phyloP scores from a whole-genome alignment of 1,140 invertebrate genomes.

The Drosophila melanica region DNA sequence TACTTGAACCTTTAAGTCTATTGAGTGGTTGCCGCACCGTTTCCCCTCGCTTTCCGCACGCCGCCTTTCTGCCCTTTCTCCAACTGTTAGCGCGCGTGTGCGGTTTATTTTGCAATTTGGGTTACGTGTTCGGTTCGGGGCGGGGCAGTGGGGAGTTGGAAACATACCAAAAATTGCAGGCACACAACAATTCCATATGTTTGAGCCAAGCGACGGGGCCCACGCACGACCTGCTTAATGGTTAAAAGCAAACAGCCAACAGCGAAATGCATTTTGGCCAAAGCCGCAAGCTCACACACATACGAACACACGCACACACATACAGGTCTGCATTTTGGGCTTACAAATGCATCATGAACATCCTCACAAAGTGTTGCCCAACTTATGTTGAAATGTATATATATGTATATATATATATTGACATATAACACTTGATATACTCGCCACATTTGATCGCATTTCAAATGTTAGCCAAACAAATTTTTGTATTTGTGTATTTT shows the following conservation, averaged over 20 bases:
- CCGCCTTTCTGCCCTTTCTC: too few relatives aligned
- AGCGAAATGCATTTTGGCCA: slow-evolving; percentile 69
- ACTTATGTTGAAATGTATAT: slow-evolving; percentile 55
- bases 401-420: slow-evolving; percentile 26
- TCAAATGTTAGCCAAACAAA: slow-evolving; percentile 52
- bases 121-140: slow-evolving; percentile 74
- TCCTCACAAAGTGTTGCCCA: slow-evolving; percentile 45
- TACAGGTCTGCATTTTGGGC: slow-evolving; percentile 28
- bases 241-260: slow-evolving; percentile 74
- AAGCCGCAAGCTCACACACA: slow-evolving; percentile 48
- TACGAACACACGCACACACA: slow-evolving; percentile 8
- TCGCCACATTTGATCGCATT: slow-evolving; percentile 48
- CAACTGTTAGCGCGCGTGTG: slow-evolving; percentile 51
- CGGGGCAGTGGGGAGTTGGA: slow-evolving; percentile 41
- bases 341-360: slow-evolving; percentile 61
- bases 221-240: slow-evolving; percentile 60
- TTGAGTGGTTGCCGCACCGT: slow-evolving; percentile 56
- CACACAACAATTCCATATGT: slow-evolving; percentile 59
- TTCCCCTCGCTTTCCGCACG: too few relatives aligned
- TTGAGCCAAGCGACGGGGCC: slow-evolving; percentile 21
- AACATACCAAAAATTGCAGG: slow-evolving; percentile 67
- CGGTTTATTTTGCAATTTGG: slow-evolving; percentile 74
- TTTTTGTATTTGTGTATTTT: slow-evolving; percentile 8
- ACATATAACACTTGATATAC: slow-evolving; percentile 36
- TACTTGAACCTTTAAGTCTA: slow-evolving; percentile 60